Conservation (phyloP, 2,888 invertebrate species). For the Drosophila prolongata region DNA sequence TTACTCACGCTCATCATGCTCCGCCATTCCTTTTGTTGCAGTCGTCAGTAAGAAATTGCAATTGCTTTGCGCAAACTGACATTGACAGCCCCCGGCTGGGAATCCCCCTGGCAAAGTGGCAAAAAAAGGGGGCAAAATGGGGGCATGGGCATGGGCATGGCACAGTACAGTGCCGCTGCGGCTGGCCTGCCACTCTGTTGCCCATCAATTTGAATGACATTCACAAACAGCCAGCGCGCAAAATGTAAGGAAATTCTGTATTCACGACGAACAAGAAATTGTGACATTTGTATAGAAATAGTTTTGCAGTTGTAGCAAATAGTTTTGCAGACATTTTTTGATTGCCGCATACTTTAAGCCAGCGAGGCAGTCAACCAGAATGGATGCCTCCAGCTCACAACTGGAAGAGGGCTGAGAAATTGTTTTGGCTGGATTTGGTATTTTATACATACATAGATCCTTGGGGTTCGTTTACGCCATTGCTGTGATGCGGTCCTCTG, state of each 20-base stretch:
- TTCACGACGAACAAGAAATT: conserved; percentile 57
- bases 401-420: conserved; percentile 33
- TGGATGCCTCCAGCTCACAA: conserved; percentile 35
- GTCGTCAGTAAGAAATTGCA: conserved; percentile 59
- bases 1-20: conserved; percentile 18
- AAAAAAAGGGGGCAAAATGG: conserved; percentile 14
- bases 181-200: conserved; percentile 52
- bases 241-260: conserved; percentile 62
- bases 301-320: conserved; percentile 71
- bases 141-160: conserved; percentile 29
- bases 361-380: conserved; percentile 34
- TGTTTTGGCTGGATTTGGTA: conserved; percentile 37
- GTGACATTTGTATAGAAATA: conserved; percentile 77
- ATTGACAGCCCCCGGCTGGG: conserved; percentile 65
- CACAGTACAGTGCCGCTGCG: conserved; percentile 16
- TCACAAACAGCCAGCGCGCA: conserved; percentile 54
- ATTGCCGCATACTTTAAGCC: conserved; percentile 70
- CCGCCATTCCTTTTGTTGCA: conserved; percentile 34
- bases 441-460: conserved; percentile 15
- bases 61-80: conserved; percentile 66
- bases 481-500: conserved; percentile 16
- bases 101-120: background rate
- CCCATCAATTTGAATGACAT: conserved; percentile 79
- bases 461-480: conserved; percentile 22
- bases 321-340: conserved; percentile 76